A percentile compares a stretch with the other conserved stretches of the same genome.
phyloP scores from a whole-genome alignment of 2,113 vertebrate genomes.

The Excalfactoria chinensis region DNA sequence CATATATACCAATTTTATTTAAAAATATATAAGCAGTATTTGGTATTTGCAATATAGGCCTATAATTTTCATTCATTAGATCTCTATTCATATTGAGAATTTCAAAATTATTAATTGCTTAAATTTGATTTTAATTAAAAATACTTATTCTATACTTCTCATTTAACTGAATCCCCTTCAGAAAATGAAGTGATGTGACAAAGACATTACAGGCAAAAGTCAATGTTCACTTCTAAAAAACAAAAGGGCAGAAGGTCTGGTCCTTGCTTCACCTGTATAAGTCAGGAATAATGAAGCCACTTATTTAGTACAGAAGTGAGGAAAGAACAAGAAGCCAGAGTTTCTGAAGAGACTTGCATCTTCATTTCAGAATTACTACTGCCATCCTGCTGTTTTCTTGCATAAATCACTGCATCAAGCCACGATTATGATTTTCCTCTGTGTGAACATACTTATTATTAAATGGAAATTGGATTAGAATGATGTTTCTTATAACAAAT shows the following conservation, averaged over 20 bases:
- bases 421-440: slow-evolving; percentile 40
- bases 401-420: slow-evolving; percentile 53
- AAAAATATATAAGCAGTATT: slow-evolving; percentile 64
- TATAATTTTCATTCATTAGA: slow-evolving; percentile 43
- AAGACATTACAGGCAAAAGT: slow-evolving; percentile 25
- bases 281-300: slow-evolving; percentile 11
- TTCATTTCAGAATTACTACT: slow-evolving; percentile 50
- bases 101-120: slow-evolving; percentile 52
- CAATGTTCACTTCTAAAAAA: slow-evolving; percentile 9
- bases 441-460: slow-evolving; percentile 41
- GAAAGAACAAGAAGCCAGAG: not conserved
- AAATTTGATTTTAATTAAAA: slow-evolving; percentile 60
- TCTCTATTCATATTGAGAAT: slow-evolving; percentile 41
- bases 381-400: slow-evolving; percentile 45
- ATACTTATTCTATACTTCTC: slow-evolving; percentile 30
- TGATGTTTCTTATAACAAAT: slow-evolving; percentile 56
- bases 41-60: slow-evolving; percentile 50
- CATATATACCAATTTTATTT: slow-evolving; percentile 33
- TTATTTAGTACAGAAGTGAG: not conserved
- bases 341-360: slow-evolving; percentile 26
- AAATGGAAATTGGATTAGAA: slow-evolving; percentile 60
- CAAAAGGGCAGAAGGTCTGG: not conserved
- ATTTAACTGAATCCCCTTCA: not conserved
- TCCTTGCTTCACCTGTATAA: slow-evolving; percentile 8
- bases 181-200: slow-evolving; percentile 33